phyloP scores from a whole-genome alignment of 1,140 invertebrate species.

The Zaprionus lachaisei region DNA sequence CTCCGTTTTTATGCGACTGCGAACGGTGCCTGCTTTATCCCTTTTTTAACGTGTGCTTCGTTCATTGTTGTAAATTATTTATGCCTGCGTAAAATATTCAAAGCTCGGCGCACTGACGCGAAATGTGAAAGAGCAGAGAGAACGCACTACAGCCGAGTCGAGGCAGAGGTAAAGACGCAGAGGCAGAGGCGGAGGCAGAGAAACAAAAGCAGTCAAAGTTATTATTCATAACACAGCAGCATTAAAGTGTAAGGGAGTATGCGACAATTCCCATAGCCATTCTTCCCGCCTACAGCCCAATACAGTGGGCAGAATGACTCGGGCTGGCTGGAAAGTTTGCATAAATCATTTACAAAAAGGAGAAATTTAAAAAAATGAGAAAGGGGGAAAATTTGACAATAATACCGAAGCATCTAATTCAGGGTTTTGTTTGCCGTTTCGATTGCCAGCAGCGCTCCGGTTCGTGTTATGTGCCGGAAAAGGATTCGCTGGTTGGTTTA shows the following conservation, averaged over 20 bases:
- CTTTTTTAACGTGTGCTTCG: conserved; percentile 74
- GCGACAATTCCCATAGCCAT: conserved; percentile 81
- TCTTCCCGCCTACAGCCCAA: conserved; percentile 45
- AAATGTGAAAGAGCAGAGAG: conserved; percentile 44
- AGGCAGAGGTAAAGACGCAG: conserved; percentile 10
- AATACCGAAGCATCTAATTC: conserved; percentile 71
- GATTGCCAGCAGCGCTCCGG: conserved; percentile 41
- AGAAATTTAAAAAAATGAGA: conserved; percentile 24
- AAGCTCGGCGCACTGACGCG: conserved; percentile 66
- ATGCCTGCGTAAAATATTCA: conserved; percentile 82
- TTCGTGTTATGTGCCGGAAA: conserved; percentile 13
- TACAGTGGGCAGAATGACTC: conserved; percentile 12
- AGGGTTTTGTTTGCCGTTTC: conserved; percentile 69
- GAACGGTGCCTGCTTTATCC: conserved; percentile 70
- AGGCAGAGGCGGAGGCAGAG: background rate
- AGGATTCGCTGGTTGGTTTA: conserved; percentile 59
- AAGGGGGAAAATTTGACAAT: conserved; percentile 62
- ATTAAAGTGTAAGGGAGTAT: conserved; percentile 81
- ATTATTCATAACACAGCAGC: conserved; percentile 82
- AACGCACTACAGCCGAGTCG: conserved; percentile 50
- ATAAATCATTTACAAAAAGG: conserved; percentile 70
- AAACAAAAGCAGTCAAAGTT: conserved; percentile 66
- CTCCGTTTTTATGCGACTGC: conserved; percentile 53
- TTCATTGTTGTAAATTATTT: conserved; percentile 82
- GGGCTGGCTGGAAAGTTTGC: conserved; percentile 60